phyloP scores from a whole-genome alignment of 2,888 invertebrate species.

The Diachrysia chrysitis region DNA sequence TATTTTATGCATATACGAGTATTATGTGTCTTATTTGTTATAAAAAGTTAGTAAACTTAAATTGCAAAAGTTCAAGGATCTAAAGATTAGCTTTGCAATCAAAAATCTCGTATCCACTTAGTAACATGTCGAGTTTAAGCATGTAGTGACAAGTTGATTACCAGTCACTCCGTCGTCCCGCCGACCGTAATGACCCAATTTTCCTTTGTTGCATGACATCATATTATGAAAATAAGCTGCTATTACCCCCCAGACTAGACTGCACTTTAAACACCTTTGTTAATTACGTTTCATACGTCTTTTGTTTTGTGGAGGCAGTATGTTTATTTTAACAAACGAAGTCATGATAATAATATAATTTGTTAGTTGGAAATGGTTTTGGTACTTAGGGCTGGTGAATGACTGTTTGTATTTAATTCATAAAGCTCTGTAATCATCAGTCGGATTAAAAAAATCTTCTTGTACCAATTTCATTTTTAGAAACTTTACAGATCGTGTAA shows the following conservation, averaged over 20 bases:
- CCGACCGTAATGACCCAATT: slow-evolving; percentile 41
- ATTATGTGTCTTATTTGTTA: no score
- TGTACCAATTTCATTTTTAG: no score
- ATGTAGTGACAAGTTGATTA: slow-evolving; percentile 52
- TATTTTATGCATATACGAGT: no score
- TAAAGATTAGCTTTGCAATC: slow-evolving; percentile 19
- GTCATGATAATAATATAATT: not conserved
- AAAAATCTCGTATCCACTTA: slow-evolving; percentile 9
- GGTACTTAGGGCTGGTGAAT: not conserved
- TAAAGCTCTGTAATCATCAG: no score
- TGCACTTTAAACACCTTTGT: slow-evolving; percentile 3
- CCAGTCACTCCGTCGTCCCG: slow-evolving; percentile 20
- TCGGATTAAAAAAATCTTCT: no score
- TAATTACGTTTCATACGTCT: not conserved
- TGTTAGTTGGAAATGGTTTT: not conserved
- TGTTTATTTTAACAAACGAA: not conserved
- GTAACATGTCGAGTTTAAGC: slow-evolving; percentile 22
- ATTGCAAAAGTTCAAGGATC: not conserved
- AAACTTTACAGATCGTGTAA: no score
- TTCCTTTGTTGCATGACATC: slow-evolving; percentile 39
- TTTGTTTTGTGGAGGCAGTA: not conserved
- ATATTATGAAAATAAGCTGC: slow-evolving; percentile 39
- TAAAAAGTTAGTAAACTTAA: slow-evolving; percentile 5
- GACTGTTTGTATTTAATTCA: no score
- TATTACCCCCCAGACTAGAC: slow-evolving; percentile 25